A percentile compares a stretch with the other conserved stretches of the same genome.
These are phyloP conservation scores for Rhynchonema sp. DNA, from an alignment of 2,888 invertebrate species.

Conservation along the genomic window DNA sequence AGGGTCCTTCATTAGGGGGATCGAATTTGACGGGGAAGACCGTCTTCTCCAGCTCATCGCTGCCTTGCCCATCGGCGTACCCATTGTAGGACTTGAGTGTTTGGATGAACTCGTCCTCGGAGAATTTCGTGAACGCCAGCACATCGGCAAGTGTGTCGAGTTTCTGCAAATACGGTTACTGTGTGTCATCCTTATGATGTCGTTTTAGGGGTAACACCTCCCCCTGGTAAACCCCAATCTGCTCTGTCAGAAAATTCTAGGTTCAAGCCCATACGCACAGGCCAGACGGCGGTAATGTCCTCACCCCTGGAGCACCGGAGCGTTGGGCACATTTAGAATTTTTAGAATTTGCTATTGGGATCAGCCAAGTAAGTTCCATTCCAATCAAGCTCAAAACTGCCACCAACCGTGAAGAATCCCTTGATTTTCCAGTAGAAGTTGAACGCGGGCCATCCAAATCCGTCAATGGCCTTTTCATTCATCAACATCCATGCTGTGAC, in stretches of 20 bases:
- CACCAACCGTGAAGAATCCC: constrained; percentile 20
- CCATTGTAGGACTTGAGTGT: constrained; percentile 2
- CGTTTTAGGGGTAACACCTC: no score
- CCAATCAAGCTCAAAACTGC: no score
- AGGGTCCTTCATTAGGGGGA: constrained; percentile 8
- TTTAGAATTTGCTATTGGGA: no score
- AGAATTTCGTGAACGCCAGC: background rate
- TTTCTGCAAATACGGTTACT: background rate
- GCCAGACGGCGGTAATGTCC: no score
- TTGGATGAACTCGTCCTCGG: background rate
- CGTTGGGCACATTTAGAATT: no score
- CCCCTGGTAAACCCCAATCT: no score
- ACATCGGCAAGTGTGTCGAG: background rate
- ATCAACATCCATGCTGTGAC: constrained; percentile 16
- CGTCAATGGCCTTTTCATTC: constrained; percentile 19
- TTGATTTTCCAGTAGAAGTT: constrained; percentile 24
- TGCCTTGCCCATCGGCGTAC: background rate
- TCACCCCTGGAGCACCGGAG: no score
- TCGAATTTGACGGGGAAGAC: constrained; percentile 10
- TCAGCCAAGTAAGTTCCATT: no score
- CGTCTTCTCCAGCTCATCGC: constrained; percentile 6
- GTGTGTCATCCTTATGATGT: no score
- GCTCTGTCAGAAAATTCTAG: no score
- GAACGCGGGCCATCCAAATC: constrained; percentile 25
- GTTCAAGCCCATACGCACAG: no score